These are phyloP conservation scores for Sogatella furcifera DNA, from an alignment of 1,140 invertebrate genomes.

Conservation along the genomic window DNA sequence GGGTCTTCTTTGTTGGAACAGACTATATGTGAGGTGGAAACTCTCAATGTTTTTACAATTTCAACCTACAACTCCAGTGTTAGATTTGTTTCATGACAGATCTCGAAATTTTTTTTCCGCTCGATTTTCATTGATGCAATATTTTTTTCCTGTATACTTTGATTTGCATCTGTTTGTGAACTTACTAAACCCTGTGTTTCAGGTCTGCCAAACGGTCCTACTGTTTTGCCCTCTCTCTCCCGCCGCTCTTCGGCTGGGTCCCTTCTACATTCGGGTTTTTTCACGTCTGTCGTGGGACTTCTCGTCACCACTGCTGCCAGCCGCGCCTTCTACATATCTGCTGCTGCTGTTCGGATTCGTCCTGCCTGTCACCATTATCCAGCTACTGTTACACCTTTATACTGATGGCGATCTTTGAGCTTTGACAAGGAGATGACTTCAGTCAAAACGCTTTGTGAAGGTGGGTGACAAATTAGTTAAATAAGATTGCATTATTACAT, in stretches of 20 bases:
- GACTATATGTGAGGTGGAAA: no score
- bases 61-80: no score
- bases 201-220: constrained; percentile 41
- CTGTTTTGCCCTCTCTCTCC: constrained; percentile 34
- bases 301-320: constrained; percentile 32
- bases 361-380: constrained; percentile 37
- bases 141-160: no score
- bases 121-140: no score
- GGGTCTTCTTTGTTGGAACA: no score
- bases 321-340: constrained; percentile 37
- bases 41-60: no score
- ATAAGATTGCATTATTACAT: no score
- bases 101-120: no score
- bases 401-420: constrained; percentile 27
- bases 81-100: no score
- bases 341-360: constrained; percentile 39
- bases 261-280: constrained; percentile 38
- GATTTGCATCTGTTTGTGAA: no score
- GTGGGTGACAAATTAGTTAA: no score
- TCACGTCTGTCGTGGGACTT: constrained; percentile 49
- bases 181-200: no score
- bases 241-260: constrained; percentile 44
- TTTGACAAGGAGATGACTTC: constrained; percentile 36
- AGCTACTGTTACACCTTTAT: constrained; percentile 39
- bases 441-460: constrained; percentile 18